Conservation (phyloP, 1,140 invertebrate genomes). For the Drosophila kanapiae region DNA sequence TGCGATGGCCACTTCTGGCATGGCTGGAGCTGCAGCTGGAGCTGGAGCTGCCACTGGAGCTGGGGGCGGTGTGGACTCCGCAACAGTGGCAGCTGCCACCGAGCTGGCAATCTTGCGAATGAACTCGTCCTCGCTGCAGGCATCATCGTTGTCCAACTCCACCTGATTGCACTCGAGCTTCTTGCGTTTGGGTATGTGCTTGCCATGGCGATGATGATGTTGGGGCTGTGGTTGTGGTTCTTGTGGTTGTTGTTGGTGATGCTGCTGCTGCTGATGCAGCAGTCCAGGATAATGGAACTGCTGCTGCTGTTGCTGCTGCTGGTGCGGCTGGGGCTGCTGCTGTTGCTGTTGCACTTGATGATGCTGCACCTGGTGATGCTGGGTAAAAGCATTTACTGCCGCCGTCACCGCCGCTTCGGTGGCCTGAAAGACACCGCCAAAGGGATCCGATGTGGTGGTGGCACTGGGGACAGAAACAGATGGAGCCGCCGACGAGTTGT, state of each 20-base stretch:
- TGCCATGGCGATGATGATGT: constrained; percentile 36
- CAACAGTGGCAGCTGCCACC: constrained; percentile 19
- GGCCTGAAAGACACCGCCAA: constrained; percentile 58
- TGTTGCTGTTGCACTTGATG: constrained; percentile 21
- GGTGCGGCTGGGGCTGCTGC: too few species aligned
- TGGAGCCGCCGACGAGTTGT: constrained; percentile 17
- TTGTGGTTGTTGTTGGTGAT: constrained; percentile 21
- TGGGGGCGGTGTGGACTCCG: not conserved
- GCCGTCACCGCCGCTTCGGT: constrained; percentile 41
- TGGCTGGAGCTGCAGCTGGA: not conserved
- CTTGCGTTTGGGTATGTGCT: constrained; percentile 86
- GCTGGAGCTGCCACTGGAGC: not conserved
- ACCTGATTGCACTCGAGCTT: constrained; percentile 88
- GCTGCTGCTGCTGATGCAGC: constrained; percentile 22
- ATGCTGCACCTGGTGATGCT: constrained; percentile 36
- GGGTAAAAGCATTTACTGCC: constrained; percentile 28
- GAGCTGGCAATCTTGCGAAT: constrained; percentile 78
- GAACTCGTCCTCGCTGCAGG: constrained; percentile 86
- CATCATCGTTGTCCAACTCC: constrained; percentile 89
- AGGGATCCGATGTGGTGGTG: constrained; percentile 36
- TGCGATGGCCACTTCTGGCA: constrained; percentile 1
- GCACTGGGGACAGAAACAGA: not conserved
- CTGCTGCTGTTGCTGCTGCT: constrained; percentile 30
- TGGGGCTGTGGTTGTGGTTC: constrained; percentile 27
- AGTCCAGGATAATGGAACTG: constrained; percentile 51